Evolutionary conservation across 2,797 vertebrate species (phyloP).

Genomic region (Selene dorsalis): DNA sequence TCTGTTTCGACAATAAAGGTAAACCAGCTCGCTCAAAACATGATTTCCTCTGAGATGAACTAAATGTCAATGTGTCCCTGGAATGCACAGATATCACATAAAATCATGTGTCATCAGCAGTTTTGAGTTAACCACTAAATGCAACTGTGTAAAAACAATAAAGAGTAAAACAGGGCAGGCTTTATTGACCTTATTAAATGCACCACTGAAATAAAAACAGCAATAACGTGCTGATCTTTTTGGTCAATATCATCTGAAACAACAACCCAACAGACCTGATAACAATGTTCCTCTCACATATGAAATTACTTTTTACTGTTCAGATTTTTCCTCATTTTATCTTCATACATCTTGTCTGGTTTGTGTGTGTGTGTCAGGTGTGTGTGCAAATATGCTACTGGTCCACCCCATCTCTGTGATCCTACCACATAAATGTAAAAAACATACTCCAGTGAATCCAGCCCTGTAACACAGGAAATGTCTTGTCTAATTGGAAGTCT

Average conservation of each 20-base stretch:
- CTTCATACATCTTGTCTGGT: background rate
- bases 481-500: constrained; percentile 71
- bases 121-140: constrained; percentile 26
- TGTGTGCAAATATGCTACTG: background rate
- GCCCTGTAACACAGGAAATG: constrained; percentile 58
- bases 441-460: constrained; percentile 64
- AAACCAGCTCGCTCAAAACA: constrained; percentile 8
- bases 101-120: background rate
- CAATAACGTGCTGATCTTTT: background rate
- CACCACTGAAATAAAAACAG: background rate
- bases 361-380: background rate
- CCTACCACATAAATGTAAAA: constrained; percentile 57
- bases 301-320: background rate
- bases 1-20: constrained; percentile 18
- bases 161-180: constrained; percentile 20
- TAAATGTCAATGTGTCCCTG: background rate
- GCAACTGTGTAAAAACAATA: constrained; percentile 1
- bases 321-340: background rate
- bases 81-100: background rate
- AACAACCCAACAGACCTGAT: background rate
- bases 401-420: constrained; percentile 58
- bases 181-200: constrained; percentile 4
- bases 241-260: background rate
- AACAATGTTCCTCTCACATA: background rate
- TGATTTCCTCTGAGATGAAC: background rate